phyloP scores from a whole-genome alignment of 2,888 invertebrate species.

The Oegoconia quadripuncta region DNA sequence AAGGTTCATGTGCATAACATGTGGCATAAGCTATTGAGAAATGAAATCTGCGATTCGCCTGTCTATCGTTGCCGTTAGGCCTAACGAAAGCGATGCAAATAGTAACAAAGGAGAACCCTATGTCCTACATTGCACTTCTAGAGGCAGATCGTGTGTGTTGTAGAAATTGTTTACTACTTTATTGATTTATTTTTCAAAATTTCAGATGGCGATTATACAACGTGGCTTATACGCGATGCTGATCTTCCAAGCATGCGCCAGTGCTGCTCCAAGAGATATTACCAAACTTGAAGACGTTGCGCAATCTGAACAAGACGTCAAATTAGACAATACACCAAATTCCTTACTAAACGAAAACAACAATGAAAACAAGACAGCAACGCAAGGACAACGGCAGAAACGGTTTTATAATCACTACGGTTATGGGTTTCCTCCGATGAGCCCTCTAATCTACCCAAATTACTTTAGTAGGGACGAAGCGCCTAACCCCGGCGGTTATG shows the following conservation, averaged over 20 bases:
- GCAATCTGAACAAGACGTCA: constrained; percentile 29
- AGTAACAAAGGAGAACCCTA: no score
- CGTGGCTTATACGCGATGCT: constrained; percentile 36
- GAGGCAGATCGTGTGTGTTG: no score
- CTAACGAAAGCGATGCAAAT: no score
- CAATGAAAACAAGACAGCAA: constrained; percentile 17
- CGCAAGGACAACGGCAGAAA: constrained; percentile 43
- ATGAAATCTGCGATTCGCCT: no score
- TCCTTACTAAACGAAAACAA: constrained; percentile 25
- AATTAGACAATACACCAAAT: constrained; percentile 27
- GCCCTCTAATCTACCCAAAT: constrained; percentile 30
- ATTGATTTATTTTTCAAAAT: constrained; percentile 17
- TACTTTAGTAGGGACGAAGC: constrained; percentile 34
- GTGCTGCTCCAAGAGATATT: constrained; percentile 45
- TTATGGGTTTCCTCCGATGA: constrained; percentile 36
- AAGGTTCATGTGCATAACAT: no score
- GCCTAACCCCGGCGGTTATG: constrained; percentile 28
- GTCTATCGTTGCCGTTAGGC: no score
- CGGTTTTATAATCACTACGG: constrained; percentile 43
- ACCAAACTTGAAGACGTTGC: constrained; percentile 32
- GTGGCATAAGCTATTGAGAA: no score
- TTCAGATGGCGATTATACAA: constrained; percentile 54
- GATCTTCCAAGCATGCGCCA: constrained; percentile 36
- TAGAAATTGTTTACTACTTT: not conserved
- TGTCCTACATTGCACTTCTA: no score